Conservation (phyloP, 2,797 vertebrate genomes). For the Myotis planiceps region DNA sequence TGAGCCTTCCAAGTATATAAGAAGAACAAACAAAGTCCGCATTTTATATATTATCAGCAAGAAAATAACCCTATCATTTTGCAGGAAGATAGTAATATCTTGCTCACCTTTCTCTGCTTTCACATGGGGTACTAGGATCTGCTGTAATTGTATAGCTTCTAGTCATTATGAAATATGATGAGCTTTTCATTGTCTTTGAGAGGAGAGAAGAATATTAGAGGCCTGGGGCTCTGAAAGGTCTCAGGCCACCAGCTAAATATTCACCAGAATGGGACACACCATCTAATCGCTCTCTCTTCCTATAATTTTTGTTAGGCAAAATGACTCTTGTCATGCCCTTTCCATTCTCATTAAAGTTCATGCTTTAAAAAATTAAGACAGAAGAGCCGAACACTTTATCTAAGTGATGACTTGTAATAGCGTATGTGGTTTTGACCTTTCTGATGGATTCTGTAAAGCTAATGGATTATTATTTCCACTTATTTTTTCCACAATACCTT, state of each 20-base stretch:
- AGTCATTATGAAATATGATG: constrained; percentile 29
- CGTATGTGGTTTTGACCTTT: constrained; percentile 56
- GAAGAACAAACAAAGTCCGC: not conserved
- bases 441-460: constrained; percentile 38
- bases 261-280: not conserved
- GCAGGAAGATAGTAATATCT: not conserved
- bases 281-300: not conserved
- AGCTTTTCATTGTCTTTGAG: constrained; percentile 21
- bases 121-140: not conserved
- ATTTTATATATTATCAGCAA: not conserved
- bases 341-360: not conserved
- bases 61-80: not conserved
- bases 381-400: constrained; percentile 12
- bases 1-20: not conserved
- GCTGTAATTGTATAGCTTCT: not conserved
- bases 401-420: constrained; percentile 29
- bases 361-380: not conserved
- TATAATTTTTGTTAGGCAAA: not conserved
- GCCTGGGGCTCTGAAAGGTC: not conserved
- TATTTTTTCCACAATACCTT: not conserved
- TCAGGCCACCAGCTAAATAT: not conserved
- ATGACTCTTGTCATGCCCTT: constrained; percentile 31
- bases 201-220: not conserved
- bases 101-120: constrained; percentile 35
- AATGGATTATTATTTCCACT: constrained; percentile 30